Evolutionary conservation across 2,113 vertebrate genomes (phyloP), one percentile per base, ranked within the genome.

Genomic region (Pseudonaja textilis): DNA sequence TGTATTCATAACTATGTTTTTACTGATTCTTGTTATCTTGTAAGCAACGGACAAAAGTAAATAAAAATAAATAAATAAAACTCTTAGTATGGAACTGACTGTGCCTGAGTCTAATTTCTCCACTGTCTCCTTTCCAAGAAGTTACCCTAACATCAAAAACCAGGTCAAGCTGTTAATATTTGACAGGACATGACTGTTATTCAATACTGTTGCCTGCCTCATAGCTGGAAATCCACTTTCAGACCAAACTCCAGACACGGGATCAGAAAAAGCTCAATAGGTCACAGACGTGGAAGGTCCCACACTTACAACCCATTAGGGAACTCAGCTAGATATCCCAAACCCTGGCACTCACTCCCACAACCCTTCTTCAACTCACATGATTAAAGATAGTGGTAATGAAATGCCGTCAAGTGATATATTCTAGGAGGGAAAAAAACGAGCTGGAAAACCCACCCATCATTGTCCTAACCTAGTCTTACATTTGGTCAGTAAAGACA

Each of bases 101-200:
- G 0, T 69, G 64, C n/a, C 64, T 18, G 25, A 12, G 45, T 94
- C 88, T 34, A 61, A 18, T 92, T 95, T 93, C 61, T 90, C 12
- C 8, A 86, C 1, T 22, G 22, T 10, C 92, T 20, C 42, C 50
- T 93, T 93, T 92, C 59, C 56, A 93, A 91, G 9, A 89, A 87
- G 25, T 74, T 93, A 11, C 45, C 20, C 87, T 93, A 12, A 89
- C 93, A 93, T 89, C 64, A 29, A 86, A 85, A 52, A 64, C 1
- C 42, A 85, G 85, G 91, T 64, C 54, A 91, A 50, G 39, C 42
- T 59, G 55, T 64, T 91, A 94, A 88, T 85, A 92, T 89, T 94
- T 61, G 61, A 93, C 34, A 88, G 61, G 34, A 42, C 88, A 88
- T 12, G 23, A 85, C 20, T 23, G 22, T 85, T 91, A 74, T 87